A percentile compares a stretch with the other conserved stretches of the same genome.
Evolutionary conservation across 2,888 invertebrate genomes (phyloP).

Genomic region (Bellardia pandia): DNA sequence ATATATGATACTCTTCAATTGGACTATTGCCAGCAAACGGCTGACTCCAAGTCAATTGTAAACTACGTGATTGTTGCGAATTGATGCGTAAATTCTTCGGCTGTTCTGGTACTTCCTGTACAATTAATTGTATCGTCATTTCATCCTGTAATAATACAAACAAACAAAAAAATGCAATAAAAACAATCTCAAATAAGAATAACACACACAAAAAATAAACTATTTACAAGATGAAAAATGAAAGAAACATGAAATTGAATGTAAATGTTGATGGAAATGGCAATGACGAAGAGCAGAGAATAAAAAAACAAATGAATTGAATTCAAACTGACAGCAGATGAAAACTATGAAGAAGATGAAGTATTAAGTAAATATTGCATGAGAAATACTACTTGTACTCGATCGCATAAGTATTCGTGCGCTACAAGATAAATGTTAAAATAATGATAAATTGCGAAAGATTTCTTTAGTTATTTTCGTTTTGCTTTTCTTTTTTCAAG

Average conservation of each 20-base stretch:
- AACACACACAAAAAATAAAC: slow-evolving; percentile 4
- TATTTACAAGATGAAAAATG: slow-evolving; percentile 39
- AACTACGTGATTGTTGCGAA: slow-evolving; percentile 92
- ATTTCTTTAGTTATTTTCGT: neutral
- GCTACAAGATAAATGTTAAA: slow-evolving; percentile 38
- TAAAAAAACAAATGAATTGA: slow-evolving; percentile 50
- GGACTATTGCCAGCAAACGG: slow-evolving; percentile 95
- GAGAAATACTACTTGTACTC: slow-evolving; percentile 19
- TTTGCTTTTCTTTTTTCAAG: neutral
- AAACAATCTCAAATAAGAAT: slow-evolving; percentile 21
- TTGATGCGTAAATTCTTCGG: slow-evolving; percentile 93
- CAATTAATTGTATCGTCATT: slow-evolving; percentile 94
- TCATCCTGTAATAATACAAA: slow-evolving; percentile 86
- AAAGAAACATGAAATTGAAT: slow-evolving; percentile 28
- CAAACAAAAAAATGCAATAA: slow-evolving; percentile 3
- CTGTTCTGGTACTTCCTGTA: slow-evolving; percentile 96
- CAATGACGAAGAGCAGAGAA: neutral
- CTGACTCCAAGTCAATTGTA: slow-evolving; percentile 94
- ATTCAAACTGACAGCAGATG: slow-evolving; percentile 44
- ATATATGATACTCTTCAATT: slow-evolving; percentile 94
- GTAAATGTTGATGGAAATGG: slow-evolving; percentile 17
- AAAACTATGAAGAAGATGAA: slow-evolving; percentile 29
- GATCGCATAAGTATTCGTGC: slow-evolving; percentile 34
- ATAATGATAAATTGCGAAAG: slow-evolving; percentile 54
- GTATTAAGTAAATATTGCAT: slow-evolving; percentile 48